Evolutionary conservation across 2,113 vertebrate species (phyloP).

Genomic region (Sorex araneus): DNA sequence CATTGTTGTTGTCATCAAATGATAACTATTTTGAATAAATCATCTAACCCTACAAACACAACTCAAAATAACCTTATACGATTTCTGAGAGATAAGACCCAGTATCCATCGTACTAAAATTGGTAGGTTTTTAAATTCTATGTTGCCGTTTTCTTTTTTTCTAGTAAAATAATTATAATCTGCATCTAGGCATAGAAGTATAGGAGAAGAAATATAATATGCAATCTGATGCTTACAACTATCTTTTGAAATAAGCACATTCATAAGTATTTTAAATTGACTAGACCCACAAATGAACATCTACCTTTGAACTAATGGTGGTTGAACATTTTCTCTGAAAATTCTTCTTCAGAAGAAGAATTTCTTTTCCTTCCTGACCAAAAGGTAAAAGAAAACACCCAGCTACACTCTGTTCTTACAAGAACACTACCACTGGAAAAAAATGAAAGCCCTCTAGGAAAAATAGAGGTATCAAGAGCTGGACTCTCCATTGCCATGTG

Average conservation of each 20-base stretch:
- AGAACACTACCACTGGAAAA: neutral
- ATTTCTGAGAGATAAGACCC: neutral
- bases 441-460: neutral
- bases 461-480: neutral
- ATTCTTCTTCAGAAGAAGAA: conserved; percentile 24
- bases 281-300: neutral
- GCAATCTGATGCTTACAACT: neutral
- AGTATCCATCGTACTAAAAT: conserved; percentile 35
- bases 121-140: neutral
- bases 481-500: neutral
- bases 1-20: neutral
- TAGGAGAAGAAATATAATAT: neutral
- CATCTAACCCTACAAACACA: conserved; percentile 12
- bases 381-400: neutral
- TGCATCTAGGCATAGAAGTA: neutral
- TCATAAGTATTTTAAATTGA: conserved; percentile 36
- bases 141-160: neutral
- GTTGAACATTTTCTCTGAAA: conserved; percentile 41
- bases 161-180: conserved; percentile 34
- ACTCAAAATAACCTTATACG: conserved; percentile 7
- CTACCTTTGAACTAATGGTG: neutral
- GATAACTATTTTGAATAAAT: neutral
- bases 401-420: neutral
- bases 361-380: conserved; percentile 7
- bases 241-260: neutral